Evolutionary conservation across 2,888 invertebrate species (phyloP), one percentile per base, ranked within the genome.

Genomic region (Polydrusus cervinus): DNA sequence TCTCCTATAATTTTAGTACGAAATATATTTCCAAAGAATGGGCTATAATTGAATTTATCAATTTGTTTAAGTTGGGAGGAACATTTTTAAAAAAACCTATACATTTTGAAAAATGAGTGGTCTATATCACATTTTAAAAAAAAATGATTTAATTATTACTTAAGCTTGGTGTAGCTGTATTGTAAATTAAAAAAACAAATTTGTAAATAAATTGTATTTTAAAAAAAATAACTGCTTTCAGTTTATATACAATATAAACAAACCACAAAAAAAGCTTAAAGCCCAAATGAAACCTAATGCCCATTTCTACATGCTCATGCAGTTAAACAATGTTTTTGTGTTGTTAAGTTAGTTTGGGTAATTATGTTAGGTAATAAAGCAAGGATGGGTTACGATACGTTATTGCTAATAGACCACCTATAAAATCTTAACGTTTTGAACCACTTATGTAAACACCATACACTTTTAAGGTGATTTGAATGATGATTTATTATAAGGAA

Each of bases 311-410:
- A 84, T 84, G 83, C 83, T 80, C 84, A 82, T 84, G 83, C 84
- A 77, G 79, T 80, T 79, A 82, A 83, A 83, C 81, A 78, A 78
- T 81, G 83, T 83, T 83, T 83, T 83, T 82, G 83, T 83, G 83
- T 83, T 68, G 43, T 67, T 69, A 34, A 70, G 67, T 77, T 71
- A 77, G 73, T 67, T 57, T 20, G 25, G 49, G 43, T 49, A 61
- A 25, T 30, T 55, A n/a, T n/a, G 14, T 34, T 25, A 25, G 57
- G n/a, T 43, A 20, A 16, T 16, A 14, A 47, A 47, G 13, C 47
- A 47, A 5, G 16, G 11, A 53, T 25, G 16, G 53, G 13, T 9
- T 20, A 18, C 11, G 13, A n/a, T 25, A 34, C 34, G 5, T 34
- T 10, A 34, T 1, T 34, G 34, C 7, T 34, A 40, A 40, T 11